Evolutionary conservation across 2,888 invertebrate species (phyloP), one percentile per base, ranked within the genome.

Genomic region (Limnephilus marmoratus): DNA sequence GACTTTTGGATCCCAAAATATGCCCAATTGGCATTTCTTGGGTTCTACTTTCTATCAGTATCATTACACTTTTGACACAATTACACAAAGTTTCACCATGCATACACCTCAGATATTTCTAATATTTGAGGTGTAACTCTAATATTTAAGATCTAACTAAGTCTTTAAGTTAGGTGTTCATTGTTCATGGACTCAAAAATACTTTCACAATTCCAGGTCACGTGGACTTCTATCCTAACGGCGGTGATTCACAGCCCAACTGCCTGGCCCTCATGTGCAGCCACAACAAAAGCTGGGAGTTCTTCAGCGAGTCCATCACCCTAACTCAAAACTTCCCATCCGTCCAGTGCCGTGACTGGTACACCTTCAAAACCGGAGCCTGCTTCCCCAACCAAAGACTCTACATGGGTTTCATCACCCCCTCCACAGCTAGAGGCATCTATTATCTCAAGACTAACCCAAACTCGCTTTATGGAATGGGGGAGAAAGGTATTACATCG

Each of bases 201-300:
- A 45, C 29, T 37, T 37, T 7, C 12, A 29, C 15, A 41, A 18
- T 90, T 93, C 7, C 95, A 96, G 96, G 95, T 0, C 95, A 96
- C 92, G 95, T 94, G 3, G 96, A 96, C 94, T 96, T 94, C 94
- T 96, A 93, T 94, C 95, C 95, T 0, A 96, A 96, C 94, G 94
- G 94, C 9, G 96, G 96, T 0, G 87, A 94, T 0, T 94, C 94
- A 94, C 96, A 96, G 94, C 96, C 96, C 0, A 94, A 94, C 94
- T 96, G 96, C 94, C 88, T 95, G 9, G 91, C 94, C 15, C 95
- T 95, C 94, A 94, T 95, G 0, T 96, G 96, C 94, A 95, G 95
- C 90, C 96, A 96, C 94, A 94, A 94, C 91, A 95, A 95, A 45
- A 83, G 82, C 9, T 95, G 95, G 95, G 92, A 94, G 34, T 93